Conservation (phyloP, 1,140 invertebrate genomes). For the Trichoplusia ni region DNA sequence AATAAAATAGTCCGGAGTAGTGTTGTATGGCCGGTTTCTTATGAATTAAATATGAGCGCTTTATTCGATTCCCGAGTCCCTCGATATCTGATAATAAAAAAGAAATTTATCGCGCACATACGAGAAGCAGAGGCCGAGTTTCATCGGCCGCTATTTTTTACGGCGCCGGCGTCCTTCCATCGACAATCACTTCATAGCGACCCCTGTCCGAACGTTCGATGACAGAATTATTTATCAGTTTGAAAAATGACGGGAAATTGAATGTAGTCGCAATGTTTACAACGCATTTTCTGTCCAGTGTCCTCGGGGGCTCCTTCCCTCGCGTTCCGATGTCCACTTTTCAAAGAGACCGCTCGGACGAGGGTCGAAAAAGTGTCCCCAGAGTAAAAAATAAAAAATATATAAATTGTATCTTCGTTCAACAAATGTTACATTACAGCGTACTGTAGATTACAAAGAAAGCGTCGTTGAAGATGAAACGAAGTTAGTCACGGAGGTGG, state of each 20-base stretch:
- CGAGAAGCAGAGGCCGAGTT: slow-evolving; percentile 54
- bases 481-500: slow-evolving; percentile 38
- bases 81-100: slow-evolving; percentile 82
- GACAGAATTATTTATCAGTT: slow-evolving; percentile 83
- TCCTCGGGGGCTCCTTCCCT: slow-evolving; percentile 78
- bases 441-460: slow-evolving; percentile 71
- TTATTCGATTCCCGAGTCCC: slow-evolving; percentile 81
- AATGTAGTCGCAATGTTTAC: slow-evolving; percentile 83
- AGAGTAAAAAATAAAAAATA: slow-evolving; percentile 81
- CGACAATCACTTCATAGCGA: slow-evolving; percentile 81
- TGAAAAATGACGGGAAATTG: slow-evolving; percentile 83
- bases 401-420: slow-evolving; percentile 77
- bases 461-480: slow-evolving; percentile 59
- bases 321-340: slow-evolving; percentile 81
- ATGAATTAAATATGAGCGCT: slow-evolving; percentile 82
- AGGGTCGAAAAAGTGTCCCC: slow-evolving; percentile 82
- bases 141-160: slow-evolving; percentile 78
- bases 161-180: slow-evolving; percentile 64
- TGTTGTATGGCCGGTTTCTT: slow-evolving; percentile 78
- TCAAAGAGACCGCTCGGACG: slow-evolving; percentile 82
- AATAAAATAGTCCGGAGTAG: slow-evolving; percentile 78
- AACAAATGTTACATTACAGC: slow-evolving; percentile 60
- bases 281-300: slow-evolving; percentile 81
- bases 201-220: slow-evolving; percentile 80
- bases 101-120: slow-evolving; percentile 80